These are phyloP conservation scores for Chalcosyrphus nemorum DNA, from an alignment of 2,888 invertebrate genomes.

Conservation along the genomic window DNA sequence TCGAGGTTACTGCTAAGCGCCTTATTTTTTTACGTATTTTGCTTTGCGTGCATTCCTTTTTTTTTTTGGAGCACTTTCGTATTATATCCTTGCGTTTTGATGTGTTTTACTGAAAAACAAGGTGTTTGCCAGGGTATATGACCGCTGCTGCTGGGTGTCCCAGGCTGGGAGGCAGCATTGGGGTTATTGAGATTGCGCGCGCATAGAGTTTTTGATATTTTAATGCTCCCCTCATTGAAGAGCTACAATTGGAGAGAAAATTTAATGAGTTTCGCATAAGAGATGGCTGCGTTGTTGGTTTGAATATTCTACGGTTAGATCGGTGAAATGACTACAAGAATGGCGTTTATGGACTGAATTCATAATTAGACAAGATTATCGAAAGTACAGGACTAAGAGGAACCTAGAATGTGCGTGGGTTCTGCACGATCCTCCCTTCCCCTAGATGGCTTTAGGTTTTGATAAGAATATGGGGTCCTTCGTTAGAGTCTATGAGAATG, in stretches of 20 bases:
- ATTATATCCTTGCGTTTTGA: conserved; percentile 12
- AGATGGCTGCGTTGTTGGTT: conserved; percentile 30
- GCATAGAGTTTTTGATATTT: neutral
- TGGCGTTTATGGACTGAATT: neutral
- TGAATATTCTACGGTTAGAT: neutral
- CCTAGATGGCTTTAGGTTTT: too few relatives aligned
- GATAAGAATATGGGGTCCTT: too few relatives aligned
- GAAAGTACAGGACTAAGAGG: too few relatives aligned
- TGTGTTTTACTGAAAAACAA: conserved; percentile 24
- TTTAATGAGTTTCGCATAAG: conserved; percentile 43
- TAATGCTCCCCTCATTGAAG: conserved; percentile 38
- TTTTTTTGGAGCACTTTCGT: conserved; percentile 9
- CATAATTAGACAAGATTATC: too few relatives aligned
- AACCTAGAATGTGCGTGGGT: too few relatives aligned
- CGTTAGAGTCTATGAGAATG: too few relatives aligned
- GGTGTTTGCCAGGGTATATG: conserved; percentile 52
- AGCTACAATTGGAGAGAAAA: conserved; percentile 50
- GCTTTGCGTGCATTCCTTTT: conserved; percentile 22
- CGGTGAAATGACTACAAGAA: neutral
- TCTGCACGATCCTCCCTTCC: too few relatives aligned
- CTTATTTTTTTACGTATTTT: conserved; percentile 37
- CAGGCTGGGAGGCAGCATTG: neutral
- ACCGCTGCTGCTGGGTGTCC: conserved; percentile 36
- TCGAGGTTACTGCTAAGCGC: conserved; percentile 30
- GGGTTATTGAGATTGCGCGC: conserved; percentile 17